A percentile compares a stretch with the other conserved stretches of the same genome.
Conservation (phyloP, 92 coral and sea anemone genomes). For the Virgularia gustaviana region DNA sequence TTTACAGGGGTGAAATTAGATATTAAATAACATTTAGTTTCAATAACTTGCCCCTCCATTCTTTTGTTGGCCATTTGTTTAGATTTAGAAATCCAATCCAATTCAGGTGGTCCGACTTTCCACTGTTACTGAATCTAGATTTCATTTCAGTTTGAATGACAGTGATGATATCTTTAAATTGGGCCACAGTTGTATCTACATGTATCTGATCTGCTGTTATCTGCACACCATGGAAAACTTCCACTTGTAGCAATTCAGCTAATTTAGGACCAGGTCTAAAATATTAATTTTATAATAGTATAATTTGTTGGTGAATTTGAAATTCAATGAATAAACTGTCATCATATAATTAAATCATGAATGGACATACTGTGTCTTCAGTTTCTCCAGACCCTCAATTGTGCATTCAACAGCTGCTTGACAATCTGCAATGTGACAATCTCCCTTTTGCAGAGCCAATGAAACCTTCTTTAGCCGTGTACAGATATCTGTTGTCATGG, state of each 20-base stretch:
- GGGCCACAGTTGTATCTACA: slow-evolving; percentile 16
- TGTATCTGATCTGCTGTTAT: slow-evolving; percentile 18
- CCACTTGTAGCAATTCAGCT: slow-evolving; percentile 1
- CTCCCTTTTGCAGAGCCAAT: slow-evolving; percentile 4
- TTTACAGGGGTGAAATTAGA: too few relatives aligned
- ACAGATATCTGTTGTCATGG: slow-evolving; percentile 19
- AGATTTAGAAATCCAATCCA: slow-evolving; percentile 1
- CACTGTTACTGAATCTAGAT: slow-evolving; percentile 21
- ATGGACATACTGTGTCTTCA: slow-evolving; percentile 18
- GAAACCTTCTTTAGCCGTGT: slow-evolving; percentile 19
- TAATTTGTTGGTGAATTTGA: too few relatives aligned
- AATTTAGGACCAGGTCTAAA: slow-evolving; percentile 27
- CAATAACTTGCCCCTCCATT: background rate
- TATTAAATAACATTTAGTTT: background rate
- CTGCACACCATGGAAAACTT: slow-evolving; percentile 28
- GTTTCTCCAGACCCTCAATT: slow-evolving; percentile 20
- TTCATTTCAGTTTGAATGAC: slow-evolving; percentile 18
- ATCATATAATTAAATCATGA: too few relatives aligned
- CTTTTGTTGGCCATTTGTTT: background rate
- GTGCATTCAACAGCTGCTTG: slow-evolving; percentile 5
- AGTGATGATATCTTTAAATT: slow-evolving; percentile 10
- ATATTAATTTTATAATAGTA: slow-evolving; percentile 14
- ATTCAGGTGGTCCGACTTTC: background rate
- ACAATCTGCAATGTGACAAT: slow-evolving; percentile 18
- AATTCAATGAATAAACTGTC: too few relatives aligned